Base-by-base conservation (phyloP, 92 coral and sea anemone genomes). In the Diadumene lineata region DNA sequence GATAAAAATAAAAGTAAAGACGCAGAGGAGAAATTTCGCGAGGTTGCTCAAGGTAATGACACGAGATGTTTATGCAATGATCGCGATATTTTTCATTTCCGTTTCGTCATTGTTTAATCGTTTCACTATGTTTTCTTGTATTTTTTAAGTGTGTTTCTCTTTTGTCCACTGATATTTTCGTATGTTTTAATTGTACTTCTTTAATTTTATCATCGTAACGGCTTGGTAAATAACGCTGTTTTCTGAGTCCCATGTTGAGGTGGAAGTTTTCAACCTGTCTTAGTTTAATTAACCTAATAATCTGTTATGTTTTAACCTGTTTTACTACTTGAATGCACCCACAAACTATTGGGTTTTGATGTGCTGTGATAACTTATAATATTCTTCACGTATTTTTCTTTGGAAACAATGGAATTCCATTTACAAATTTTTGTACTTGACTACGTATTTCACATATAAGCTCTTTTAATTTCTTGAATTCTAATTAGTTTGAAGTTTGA, bases 1-100 rank as follows among this genome's bases (percentile, higher is more conserved):
- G 98, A 94, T 66, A 94, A 86, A 82, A 94, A 91, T 69, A 94
- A 92, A 72, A 86, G 86, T 46, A 88, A 91, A 81, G 97, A 88
- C 44, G 98, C 98, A 1, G 98, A 94, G 75, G 92, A 81, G 30
- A 91, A 91, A 84, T 94, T 94, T 66, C 90, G 92, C 56, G 94
- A 91, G 68, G 86, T 94, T n/a, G 98, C 82, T 11, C 94, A 94
- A 91, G 98, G 98, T 82, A 56, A 16, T 16, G 7, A 34, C 23
- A 18, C 24, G 19, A 21, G 7, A 23, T 43, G 58, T 7, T 23
- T 7, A 15, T 69, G 56, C 29, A 13, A 17, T 27, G n/a, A 9
- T 17, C 30, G 13, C 8, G 58, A 58, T 58, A 28, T 21, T 72
- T 72, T 34, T 23, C 22, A 33, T 25, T 72, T 72, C 77, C 77